Evolutionary conservation across 2,888 invertebrate genomes (phyloP).

Genomic region (Palloptera scutellata): DNA sequence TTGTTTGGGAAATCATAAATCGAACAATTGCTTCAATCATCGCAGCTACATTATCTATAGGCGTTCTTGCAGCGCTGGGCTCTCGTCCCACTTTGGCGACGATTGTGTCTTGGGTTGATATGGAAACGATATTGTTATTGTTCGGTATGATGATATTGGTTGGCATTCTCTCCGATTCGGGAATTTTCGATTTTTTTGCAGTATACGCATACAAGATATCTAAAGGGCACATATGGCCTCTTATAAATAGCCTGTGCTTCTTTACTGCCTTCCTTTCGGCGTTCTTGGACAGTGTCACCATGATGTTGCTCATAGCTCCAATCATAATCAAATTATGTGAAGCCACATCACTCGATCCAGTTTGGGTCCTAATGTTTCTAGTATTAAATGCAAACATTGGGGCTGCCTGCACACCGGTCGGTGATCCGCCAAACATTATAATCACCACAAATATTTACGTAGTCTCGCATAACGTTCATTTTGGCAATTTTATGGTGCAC

Average conservation of each 20-base stretch:
- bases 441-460: conserved; percentile 55
- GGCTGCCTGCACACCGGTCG: conserved; percentile 87
- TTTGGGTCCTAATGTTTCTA: conserved; percentile 83
- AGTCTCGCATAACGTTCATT: conserved; percentile 70
- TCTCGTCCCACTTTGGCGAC: conserved; percentile 72
- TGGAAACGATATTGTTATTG: conserved; percentile 72
- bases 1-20: conserved; percentile 77
- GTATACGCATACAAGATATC: conserved; percentile 74
- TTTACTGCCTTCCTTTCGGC: conserved; percentile 74
- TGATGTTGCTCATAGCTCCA: conserved; percentile 77
- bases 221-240: conserved; percentile 74
- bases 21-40: conserved; percentile 76
- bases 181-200: conserved; percentile 79
- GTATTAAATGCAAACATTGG: conserved; percentile 90
- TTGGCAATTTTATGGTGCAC: conserved; percentile 79
- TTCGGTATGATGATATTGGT: conserved; percentile 84
- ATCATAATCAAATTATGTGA: conserved; percentile 84
- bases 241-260: conserved; percentile 74
- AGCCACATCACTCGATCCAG: conserved; percentile 84
- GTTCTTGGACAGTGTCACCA: conserved; percentile 80
- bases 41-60: conserved; percentile 73
- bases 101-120: conserved; percentile 77
- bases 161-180: conserved; percentile 77
- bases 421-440: conserved; percentile 78
- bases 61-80: conserved; percentile 71